Evolutionary conservation across 2,888 invertebrate genomes (phyloP), one percentile per base, ranked within the genome.

Genomic region (Eupithecia pulchellata): DNA sequence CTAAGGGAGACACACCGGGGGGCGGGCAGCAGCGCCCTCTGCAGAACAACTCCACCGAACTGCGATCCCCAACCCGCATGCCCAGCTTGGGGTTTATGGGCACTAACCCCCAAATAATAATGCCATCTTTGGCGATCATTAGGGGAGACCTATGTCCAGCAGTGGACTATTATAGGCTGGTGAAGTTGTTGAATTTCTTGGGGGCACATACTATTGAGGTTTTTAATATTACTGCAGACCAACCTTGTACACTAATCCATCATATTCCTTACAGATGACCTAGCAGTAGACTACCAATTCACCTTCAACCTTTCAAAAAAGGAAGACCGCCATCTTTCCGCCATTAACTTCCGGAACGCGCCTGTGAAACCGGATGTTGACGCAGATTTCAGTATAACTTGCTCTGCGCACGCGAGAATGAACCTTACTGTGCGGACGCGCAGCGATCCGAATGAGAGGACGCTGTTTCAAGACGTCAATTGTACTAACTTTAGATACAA

Each of bases 251-350:
- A 57, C 14, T 30, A 20, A 32, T 34, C 32, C 32, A n/a, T 1
- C 11, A 32, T 27, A 0, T 29, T 42, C n/a, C n/a, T 66, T 52
- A 17, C 94, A 98, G 98, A 99, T 89, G 98, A 99, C 84, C 95
- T 99, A 69, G 97, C 98, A 17, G 99, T 99, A 66, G 99, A 99
- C 92, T 99, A 99, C 91, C 99, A 99, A 87, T 99, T 99, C 93
- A 99, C 99, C 0, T 99, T 99, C 92, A 99, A 99, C 91, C 93
- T 99, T 68, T 99, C 99, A 5, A 99, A 99, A 89, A 98, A 98
- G 82, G 99, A 99, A 84, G 99, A 99, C 91, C 96, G 97, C 0
- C 98, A 99, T 86, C 97, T 98, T 68, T 98, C 98, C 0, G 98
- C 98, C 81, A 99, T 99, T 75, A 99, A 99, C 93, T 99, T 99